Conservation (phyloP, 1,140 invertebrate species). For the Drosophila bipectinata region DNA sequence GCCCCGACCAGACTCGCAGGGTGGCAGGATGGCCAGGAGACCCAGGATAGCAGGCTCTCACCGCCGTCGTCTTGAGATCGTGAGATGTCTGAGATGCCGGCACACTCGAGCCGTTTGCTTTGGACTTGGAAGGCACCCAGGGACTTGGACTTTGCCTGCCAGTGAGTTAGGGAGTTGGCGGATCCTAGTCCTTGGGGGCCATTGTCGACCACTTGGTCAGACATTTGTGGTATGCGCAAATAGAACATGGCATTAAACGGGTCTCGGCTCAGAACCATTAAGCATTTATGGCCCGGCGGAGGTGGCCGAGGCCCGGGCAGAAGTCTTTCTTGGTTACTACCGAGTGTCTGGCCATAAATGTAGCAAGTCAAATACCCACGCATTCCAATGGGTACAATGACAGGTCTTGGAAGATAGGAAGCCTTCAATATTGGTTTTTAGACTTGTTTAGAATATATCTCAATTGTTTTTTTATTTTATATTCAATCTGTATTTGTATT, state of each 20-base stretch:
- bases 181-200: conserved; percentile 17
- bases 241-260: conserved; percentile 49
- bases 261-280: conserved; percentile 28
- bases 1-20: conserved; percentile 54
- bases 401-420: neutral
- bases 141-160: neutral
- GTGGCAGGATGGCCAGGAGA: conserved; percentile 13
- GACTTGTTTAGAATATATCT: too few relatives aligned
- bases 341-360: conserved; percentile 37
- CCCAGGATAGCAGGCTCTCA: conserved; percentile 17
- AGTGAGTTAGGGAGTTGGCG: neutral
- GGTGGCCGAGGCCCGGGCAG: neutral
- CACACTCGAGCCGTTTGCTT: conserved; percentile 73
- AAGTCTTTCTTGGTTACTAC: conserved; percentile 7
- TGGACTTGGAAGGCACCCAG: conserved; percentile 21
- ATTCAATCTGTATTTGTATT: too few relatives aligned
- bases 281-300: conserved; percentile 55
- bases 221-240: conserved; percentile 66
- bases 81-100: conserved; percentile 70
- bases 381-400: conserved; percentile 5
- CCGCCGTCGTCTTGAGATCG: conserved; percentile 23
- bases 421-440: neutral
- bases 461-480: too few relatives aligned
- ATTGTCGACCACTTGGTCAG: conserved; percentile 38
- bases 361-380: conserved; percentile 38